Conservation (phyloP, 2,888 invertebrate genomes). For the Anarsia innoxiella region DNA sequence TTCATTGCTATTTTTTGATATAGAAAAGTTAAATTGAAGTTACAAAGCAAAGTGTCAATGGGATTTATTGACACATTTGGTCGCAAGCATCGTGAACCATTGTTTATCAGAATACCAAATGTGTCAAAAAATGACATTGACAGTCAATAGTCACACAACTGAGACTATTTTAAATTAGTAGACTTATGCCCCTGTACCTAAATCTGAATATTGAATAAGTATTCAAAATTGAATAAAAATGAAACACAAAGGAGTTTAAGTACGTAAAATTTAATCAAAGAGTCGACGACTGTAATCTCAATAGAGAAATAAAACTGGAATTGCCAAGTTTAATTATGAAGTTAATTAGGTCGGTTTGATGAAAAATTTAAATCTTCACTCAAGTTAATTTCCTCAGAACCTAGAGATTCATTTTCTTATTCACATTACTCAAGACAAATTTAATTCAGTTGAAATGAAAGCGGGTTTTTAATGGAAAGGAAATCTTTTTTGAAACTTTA, state of each 20-base stretch:
- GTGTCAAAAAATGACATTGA: too few relatives aligned
- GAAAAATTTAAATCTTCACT: constrained; percentile 67
- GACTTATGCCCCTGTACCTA: too few relatives aligned
- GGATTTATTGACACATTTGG: too few relatives aligned
- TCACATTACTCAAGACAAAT: constrained; percentile 43
- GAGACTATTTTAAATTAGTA: too few relatives aligned
- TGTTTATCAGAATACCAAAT: too few relatives aligned
- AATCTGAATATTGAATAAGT: too few relatives aligned
- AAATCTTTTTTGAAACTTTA: too few relatives aligned
- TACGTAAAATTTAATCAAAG: constrained; percentile 27
- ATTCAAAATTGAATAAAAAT: not conserved
- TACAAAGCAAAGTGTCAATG: too few relatives aligned
- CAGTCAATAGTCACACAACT: too few relatives aligned
- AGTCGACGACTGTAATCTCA: constrained; percentile 33
- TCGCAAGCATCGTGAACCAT: too few relatives aligned
- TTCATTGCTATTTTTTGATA: too few relatives aligned
- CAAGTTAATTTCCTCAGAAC: constrained; percentile 62
- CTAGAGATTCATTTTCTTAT: constrained; percentile 51
- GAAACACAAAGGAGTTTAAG: not conserved
- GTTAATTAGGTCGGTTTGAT: constrained; percentile 68
- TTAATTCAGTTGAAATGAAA: constrained; percentile 36
- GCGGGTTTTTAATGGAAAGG: constrained; percentile 9
- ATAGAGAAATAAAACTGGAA: constrained; percentile 51
- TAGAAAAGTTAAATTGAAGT: too few relatives aligned
- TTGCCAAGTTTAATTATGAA: constrained; percentile 66